A percentile compares a stretch with the other conserved stretches of the same genome.
Evolutionary conservation across 2,797 vertebrate genomes (phyloP).

Genomic region (Xiphorhynchus erythropygius): DNA sequence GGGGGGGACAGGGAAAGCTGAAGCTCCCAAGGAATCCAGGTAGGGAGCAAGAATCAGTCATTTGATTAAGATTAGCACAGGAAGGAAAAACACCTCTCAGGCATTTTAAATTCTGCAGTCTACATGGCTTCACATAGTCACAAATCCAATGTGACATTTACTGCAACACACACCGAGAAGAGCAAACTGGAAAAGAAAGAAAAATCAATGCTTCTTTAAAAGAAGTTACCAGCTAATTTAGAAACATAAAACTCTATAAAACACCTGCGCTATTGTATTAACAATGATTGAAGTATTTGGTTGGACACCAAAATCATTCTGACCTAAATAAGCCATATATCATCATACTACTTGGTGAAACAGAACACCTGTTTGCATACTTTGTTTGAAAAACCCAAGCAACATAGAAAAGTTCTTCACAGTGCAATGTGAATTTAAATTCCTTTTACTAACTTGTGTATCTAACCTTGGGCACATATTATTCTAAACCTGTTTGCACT

Average conservation of each 20-base stretch:
- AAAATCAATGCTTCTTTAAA: slow-evolving; percentile 60
- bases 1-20: accelerated
- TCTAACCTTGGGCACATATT: not conserved
- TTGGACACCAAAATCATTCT: slow-evolving; percentile 26
- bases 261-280: not conserved
- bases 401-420: not conserved
- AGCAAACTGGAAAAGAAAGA: not conserved
- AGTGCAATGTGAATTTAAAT: not conserved
- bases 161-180: not conserved
- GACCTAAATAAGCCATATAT: not conserved
- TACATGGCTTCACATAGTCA: slow-evolving; percentile 12
- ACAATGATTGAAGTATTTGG: not conserved
- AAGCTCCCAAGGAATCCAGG: slow-evolving; percentile 19
- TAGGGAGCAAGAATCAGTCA: not conserved
- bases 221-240: slow-evolving; percentile 56
- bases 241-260: slow-evolving; percentile 44
- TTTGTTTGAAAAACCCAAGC: not conserved
- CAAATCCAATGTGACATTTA: slow-evolving; percentile 62
- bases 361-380: not conserved
- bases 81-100: not conserved
- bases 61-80: not conserved
- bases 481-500: not conserved
- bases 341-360: not conserved
- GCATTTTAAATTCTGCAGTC: slow-evolving; percentile 21
- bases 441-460: not conserved